A percentile compares a stretch with the other conserved stretches of the same genome.
Evolutionary conservation across 2,888 invertebrate species (phyloP).

Genomic region (Agonopterix arenella): DNA sequence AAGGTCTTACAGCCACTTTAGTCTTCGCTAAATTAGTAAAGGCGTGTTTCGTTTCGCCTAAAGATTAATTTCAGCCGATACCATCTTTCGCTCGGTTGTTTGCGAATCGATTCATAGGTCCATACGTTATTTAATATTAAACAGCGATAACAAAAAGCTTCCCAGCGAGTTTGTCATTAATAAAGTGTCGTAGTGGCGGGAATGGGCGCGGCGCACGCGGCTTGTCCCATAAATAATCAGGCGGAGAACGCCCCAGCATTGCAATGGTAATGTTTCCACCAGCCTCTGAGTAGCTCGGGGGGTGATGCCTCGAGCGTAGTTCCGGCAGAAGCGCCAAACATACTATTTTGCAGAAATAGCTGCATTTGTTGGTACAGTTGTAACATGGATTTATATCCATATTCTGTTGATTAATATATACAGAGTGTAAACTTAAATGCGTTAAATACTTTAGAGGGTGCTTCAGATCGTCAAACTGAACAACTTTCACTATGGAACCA

Average conservation of each 20-base stretch:
- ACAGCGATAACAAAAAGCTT: conserved; percentile 41
- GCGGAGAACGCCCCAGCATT: conserved; percentile 5
- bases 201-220: conserved; percentile 51
- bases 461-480: too few species aligned
- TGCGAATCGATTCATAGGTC: conserved; percentile 20
- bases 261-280: conserved; percentile 34
- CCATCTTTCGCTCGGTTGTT: conserved; percentile 7
- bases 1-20: background rate
- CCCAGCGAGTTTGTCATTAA: conserved; percentile 50
- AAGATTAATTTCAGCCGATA: conserved; percentile 9
- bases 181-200: conserved; percentile 55
- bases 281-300: background rate
- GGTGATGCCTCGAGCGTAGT: background rate
- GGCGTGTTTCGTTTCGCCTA: conserved; percentile 3
- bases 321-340: too few species aligned
- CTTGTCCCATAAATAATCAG: conserved; percentile 54
- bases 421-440: too few species aligned
- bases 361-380: too few species aligned
- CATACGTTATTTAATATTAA: conserved; percentile 13
- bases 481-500: too few species aligned
- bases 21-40: background rate
- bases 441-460: too few species aligned
- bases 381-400: too few species aligned
- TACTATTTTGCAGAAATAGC: too few species aligned
- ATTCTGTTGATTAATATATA: too few species aligned